A percentile compares a stretch with the other conserved stretches of the same genome.
phyloP scores from a whole-genome alignment of 2,888 invertebrate species.

The Hypena proboscidalis region DNA sequence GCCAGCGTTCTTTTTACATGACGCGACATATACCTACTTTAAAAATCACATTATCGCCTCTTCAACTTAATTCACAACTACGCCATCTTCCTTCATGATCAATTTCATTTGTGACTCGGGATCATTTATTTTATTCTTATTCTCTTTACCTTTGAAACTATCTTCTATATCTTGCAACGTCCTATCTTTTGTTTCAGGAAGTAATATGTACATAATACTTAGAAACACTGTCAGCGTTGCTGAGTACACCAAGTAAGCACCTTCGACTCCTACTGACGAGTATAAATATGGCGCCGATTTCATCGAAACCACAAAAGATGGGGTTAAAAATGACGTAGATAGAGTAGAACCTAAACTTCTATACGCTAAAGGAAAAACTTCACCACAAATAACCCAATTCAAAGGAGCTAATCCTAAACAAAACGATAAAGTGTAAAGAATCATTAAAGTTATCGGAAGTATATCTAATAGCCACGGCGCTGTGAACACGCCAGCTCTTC shows the following conservation, averaged over 20 bases:
- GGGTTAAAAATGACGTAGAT: conserved; percentile 76
- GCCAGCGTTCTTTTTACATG: too few relatives aligned
- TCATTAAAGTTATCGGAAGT: conserved; percentile 72
- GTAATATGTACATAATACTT: conserved; percentile 63
- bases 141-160: conserved; percentile 71
- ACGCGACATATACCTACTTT: too few relatives aligned
- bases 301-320: conserved; percentile 77
- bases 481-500: conserved; percentile 62
- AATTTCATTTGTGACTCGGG: conserved; percentile 70
- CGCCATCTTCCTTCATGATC: conserved; percentile 52
- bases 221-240: conserved; percentile 67
- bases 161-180: conserved; percentile 79
- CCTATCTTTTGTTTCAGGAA: conserved; percentile 78
- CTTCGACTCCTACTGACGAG: conserved; percentile 74
- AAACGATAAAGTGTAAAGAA: conserved; percentile 72
- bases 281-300: conserved; percentile 80
- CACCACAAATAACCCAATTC: conserved; percentile 81
- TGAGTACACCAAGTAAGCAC: conserved; percentile 77
- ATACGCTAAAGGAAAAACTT: conserved; percentile 78
- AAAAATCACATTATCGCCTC: too few relatives aligned
- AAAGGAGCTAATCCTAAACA: conserved; percentile 76
- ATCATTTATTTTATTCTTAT: conserved; percentile 40
- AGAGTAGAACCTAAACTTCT: conserved; percentile 77
- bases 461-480: conserved; percentile 63
- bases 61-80: conserved; percentile 33